A percentile compares a stretch with the other conserved stretches of the same genome.
phyloP scores from a whole-genome alignment of 2,888 invertebrate genomes.

The Drosophila kanekoi region DNA sequence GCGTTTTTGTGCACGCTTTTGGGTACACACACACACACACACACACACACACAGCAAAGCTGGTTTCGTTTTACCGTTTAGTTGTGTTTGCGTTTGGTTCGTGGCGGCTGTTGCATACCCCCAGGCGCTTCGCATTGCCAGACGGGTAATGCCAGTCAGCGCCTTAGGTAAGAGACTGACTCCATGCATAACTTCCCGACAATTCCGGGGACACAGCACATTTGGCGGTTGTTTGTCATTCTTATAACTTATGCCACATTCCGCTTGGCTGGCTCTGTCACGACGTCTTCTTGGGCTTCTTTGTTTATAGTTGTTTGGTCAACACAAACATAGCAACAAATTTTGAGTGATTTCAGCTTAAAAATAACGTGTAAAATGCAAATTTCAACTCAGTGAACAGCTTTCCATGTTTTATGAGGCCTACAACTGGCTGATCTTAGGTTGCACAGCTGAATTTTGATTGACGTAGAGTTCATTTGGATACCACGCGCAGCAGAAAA shows the following conservation, averaged over 20 bases:
- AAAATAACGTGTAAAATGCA: no score
- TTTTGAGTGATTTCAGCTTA: no score
- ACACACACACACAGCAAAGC: conserved; percentile 11
- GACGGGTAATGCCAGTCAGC: conserved; percentile 16
- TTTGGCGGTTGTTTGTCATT: conserved; percentile 41
- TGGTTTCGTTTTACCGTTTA: conserved; percentile 20
- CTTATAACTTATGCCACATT: conserved; percentile 31
- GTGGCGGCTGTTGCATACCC: conserved; percentile 36
- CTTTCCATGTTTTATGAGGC: background rate
- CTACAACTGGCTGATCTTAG: background rate
- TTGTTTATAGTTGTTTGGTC: conserved; percentile 1
- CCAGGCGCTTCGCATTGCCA: conserved; percentile 17
- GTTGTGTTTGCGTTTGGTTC: conserved; percentile 20
- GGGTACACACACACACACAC: conserved; percentile 10
- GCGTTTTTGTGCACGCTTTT: conserved; percentile 62
- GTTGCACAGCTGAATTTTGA: background rate
- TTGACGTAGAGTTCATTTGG: background rate
- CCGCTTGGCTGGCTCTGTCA: conserved; percentile 7
- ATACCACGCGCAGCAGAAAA: background rate
- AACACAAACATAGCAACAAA: background rate
- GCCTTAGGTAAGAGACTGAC: conserved; percentile 1
- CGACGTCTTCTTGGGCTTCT: background rate
- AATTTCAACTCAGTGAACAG: conserved; percentile 10
- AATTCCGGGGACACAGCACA: conserved; percentile 1
- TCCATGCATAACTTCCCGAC: conserved; percentile 8